Evolutionary conservation across 2,888 invertebrate genomes (phyloP).

Genomic region (Opisthograptis luteolata): DNA sequence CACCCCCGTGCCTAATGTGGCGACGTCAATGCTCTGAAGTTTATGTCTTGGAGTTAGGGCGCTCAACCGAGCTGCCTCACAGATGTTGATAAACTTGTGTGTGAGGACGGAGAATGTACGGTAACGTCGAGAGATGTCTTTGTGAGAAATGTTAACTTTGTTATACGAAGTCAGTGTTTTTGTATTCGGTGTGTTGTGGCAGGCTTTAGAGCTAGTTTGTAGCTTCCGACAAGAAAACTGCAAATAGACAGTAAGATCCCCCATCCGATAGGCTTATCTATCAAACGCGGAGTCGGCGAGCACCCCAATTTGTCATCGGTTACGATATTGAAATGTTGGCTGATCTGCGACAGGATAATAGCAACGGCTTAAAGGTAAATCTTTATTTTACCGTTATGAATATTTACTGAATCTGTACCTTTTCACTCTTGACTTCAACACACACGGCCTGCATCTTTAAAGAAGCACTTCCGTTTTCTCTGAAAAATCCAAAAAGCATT

Average conservation of each 20-base stretch:
- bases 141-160: not conserved
- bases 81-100: slow-evolving; percentile 1
- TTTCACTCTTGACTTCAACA: too few relatives aligned
- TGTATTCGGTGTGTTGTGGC: not conserved
- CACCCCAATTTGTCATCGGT: slow-evolving; percentile 2
- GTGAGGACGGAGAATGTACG: too few relatives aligned
- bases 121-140: slow-evolving; percentile 1
- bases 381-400: too few relatives aligned
- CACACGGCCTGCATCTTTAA: too few relatives aligned
- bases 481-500: too few relatives aligned
- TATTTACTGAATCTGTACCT: too few relatives aligned
- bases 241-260: not conserved
- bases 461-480: too few relatives aligned
- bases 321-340: slow-evolving; percentile 1
- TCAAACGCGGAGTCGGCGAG: not conserved
- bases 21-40: slow-evolving; percentile 6
- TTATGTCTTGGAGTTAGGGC: slow-evolving; percentile 6
- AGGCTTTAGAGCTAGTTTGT: too few relatives aligned
- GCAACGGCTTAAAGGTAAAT: not conserved
- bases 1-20: not conserved
- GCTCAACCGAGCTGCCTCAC: slow-evolving; percentile 5
- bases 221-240: not conserved
- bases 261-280: slow-evolving; percentile 2
- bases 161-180: not conserved
- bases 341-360: not conserved